Evolutionary conservation across 2,888 invertebrate species (phyloP), one percentile per base, ranked within the genome.

Genomic region (Clunio marinus): DNA sequence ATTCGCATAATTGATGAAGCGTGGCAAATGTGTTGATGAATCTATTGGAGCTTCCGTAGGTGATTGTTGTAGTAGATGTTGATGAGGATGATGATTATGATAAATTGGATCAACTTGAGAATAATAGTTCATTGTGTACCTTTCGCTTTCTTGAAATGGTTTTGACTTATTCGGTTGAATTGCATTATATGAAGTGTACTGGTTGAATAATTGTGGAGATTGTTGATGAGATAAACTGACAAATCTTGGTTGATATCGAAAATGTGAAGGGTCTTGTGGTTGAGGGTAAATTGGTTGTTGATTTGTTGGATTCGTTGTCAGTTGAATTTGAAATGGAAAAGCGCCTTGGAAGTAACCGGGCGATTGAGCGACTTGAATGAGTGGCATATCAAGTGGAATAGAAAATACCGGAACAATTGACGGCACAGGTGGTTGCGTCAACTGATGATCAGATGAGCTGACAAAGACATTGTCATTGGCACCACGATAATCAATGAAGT

Each of bases 61-160:
- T n/a, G 41, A 41, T 41, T 41, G 41, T 41, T 41, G 4, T n/a
- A n/a, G n/a, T n/a, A n/a, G n/a, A n/a, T n/a, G n/a, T n/a, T n/a
- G n/a, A n/a, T n/a, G n/a, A 3, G 10, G 41, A 10, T 41, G 41
- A 41, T 32, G 32, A 10, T 3, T 5, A 69, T 71, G 72, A 70
- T 80, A 81, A 37, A 81, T 73, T 3, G 82, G 82, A 77, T 82
- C 82, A 22, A 79, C 77, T 71, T 82, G 81, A 0, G 82, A 82
- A 71, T 79, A 83, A 59, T 76, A 15, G 15, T 20, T 58, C 15
- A 8, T 58, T 58, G 27, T 27, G 15, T 58, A 25, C 25, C 28
- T 25, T 28, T 65, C 65, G 20, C 65, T 65, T 46, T 46, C 65
- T 13, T 45, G 37, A 17, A 65, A 65, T 28, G 17, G 10, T 4